These are phyloP conservation scores for Andrena minutula DNA, from an alignment of 2,888 invertebrate genomes.

Conservation along the genomic window DNA sequence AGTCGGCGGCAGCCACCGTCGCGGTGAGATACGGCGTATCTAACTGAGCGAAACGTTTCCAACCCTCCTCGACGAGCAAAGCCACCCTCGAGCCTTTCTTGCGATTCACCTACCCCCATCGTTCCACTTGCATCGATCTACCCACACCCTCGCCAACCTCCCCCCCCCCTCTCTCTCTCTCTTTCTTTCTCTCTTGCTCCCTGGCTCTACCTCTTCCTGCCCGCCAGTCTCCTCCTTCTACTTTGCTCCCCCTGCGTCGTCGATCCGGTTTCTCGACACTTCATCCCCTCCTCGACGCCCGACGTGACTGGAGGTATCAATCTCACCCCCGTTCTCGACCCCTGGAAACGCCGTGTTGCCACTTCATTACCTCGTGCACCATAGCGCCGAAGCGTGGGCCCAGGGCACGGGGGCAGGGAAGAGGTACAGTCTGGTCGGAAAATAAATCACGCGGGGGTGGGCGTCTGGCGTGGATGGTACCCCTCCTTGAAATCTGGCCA, in stretches of 20 bases:
- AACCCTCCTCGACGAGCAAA: conserved; percentile 68
- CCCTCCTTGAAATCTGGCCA: conserved; percentile 36
- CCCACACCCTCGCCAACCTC: conserved; percentile 48
- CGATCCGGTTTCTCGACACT: conserved; percentile 82
- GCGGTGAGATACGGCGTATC: conserved; percentile 74
- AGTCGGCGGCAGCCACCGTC: conserved; percentile 66
- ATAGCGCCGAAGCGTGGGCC: conserved; percentile 64
- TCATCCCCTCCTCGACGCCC: conserved; percentile 73
- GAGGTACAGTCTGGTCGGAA: conserved; percentile 64
- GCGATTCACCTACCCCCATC: conserved; percentile 49
- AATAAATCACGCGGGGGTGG: conserved; percentile 50
- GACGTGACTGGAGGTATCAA: conserved; percentile 83
- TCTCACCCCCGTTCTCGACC: conserved; percentile 79
- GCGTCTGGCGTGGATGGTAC: neutral
- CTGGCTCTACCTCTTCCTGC: conserved; percentile 47
- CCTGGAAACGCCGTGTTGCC: conserved; percentile 82
- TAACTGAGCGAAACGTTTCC: conserved; percentile 76
- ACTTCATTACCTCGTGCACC: conserved; percentile 82
- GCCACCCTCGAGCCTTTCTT: conserved; percentile 72
- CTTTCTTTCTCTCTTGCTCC: conserved; percentile 1
- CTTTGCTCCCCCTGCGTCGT: conserved; percentile 62
- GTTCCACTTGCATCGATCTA: conserved; percentile 33
- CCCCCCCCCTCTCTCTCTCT: neutral
- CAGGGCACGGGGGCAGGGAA: conserved; percentile 40
- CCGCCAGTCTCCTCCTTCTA: conserved; percentile 53